Evolutionary conservation across 2,797 vertebrate genomes (phyloP).

Genomic region (Chloroceryle amazona): DNA sequence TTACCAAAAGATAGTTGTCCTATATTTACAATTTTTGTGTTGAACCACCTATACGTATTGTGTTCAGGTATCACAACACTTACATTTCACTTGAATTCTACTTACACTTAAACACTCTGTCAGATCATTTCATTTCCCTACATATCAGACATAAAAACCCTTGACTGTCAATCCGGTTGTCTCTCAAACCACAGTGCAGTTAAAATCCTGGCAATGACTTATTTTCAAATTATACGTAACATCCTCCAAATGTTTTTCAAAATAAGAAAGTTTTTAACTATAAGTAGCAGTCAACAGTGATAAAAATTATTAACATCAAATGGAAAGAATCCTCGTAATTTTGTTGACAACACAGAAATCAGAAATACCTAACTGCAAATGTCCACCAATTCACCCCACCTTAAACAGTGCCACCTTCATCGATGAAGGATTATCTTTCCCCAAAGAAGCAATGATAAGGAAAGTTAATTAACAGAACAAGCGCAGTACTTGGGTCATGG

Average conservation of each 20-base stretch:
- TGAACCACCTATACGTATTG: background rate
- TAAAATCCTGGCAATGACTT: background rate
- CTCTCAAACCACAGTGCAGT: background rate
- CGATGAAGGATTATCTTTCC: background rate
- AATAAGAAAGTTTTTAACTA: background rate
- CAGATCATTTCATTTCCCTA: background rate
- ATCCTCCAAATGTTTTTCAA: background rate
- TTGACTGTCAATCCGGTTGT: background rate
- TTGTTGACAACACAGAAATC: background rate
- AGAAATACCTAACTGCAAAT: background rate
- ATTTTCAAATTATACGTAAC: background rate
- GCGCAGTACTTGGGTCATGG: fast-evolving
- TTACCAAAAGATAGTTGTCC: background rate
- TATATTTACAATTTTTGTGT: background rate
- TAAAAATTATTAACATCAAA: background rate
- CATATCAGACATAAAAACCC: background rate
- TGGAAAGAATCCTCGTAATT: background rate
- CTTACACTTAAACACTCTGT: background rate
- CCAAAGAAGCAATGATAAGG: background rate
- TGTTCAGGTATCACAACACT: background rate
- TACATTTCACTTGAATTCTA: background rate
- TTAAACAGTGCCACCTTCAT: background rate
- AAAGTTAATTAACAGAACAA: background rate
- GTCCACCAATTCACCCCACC: background rate
- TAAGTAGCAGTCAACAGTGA: background rate